phyloP scores from a whole-genome alignment of 2,888 invertebrate species.

The Cheilosia variabilis region DNA sequence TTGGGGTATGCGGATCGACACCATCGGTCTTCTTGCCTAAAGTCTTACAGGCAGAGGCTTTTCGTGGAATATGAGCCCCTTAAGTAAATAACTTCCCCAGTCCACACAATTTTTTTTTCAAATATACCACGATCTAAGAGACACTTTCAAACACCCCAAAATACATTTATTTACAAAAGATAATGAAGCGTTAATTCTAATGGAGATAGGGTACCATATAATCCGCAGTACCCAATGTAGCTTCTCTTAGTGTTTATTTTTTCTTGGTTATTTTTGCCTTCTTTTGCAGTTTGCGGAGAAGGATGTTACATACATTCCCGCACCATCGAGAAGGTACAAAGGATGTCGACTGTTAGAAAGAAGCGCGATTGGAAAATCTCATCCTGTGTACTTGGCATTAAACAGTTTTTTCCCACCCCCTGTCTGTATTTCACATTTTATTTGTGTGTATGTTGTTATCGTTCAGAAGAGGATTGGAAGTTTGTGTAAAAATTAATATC shows the following conservation, averaged over 20 bases:
- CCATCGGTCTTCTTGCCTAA: too few species aligned
- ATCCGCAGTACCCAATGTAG: too few species aligned
- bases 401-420: neutral
- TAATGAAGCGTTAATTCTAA: too few species aligned
- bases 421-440: constrained; percentile 10
- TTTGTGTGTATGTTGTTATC: constrained; percentile 46
- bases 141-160: too few species aligned
- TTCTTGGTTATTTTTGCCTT: constrained; percentile 11
- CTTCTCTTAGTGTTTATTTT: constrained; percentile 20
- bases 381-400: constrained; percentile 60
- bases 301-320: neutral
- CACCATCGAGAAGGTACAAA: constrained; percentile 2
- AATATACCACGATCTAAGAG: too few species aligned
- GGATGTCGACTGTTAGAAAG: constrained; percentile 34
- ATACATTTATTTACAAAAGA: too few species aligned
- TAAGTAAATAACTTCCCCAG: too few species aligned
- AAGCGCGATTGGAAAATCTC: constrained; percentile 45
- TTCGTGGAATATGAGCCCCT: too few species aligned
- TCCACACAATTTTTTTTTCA: too few species aligned
- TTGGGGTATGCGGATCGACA: too few species aligned
- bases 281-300: constrained; percentile 40
- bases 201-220: too few species aligned
- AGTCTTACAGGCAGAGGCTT: too few species aligned
- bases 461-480: constrained; percentile 61
- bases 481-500: constrained; percentile 74